Base-by-base conservation (phyloP, 2,888 invertebrate species). In the Amphiduros pacificus region DNA sequence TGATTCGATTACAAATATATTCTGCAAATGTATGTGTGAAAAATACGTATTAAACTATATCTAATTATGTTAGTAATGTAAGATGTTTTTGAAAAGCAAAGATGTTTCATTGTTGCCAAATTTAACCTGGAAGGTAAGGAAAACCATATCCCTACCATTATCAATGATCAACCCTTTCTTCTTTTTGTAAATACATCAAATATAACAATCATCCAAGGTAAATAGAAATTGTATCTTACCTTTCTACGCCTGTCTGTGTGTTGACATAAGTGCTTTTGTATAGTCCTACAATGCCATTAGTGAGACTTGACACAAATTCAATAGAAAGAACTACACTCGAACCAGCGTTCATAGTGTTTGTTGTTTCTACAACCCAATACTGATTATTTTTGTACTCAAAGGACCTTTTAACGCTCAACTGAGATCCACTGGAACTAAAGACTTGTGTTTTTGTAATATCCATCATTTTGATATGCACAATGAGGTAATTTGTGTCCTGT, bases 241-340 rank as follows among this genome's bases (percentile, higher is more conserved):
- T 76, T 49, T 67, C 70, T 55, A 74, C 59, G 1, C 71, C 72
- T 0, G 76, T 79, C 4, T 63, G 52, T 1, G 73, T 73, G 55
- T 80, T 76, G 14, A 73, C 63, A 67, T 91, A 88, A 4, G 84
- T 85, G 63, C 91, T 91, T 68, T 86, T 86, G 78, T 91, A 92
- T 60, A 91, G 85, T 4, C 91, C 91, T 59, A 89, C 88, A 73
- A 91, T 89, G 67, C 88, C 87, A 65, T 87, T 85, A 27, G 86
- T 87, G 76, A 90, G 84, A 65, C 85, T 85, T 0, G 91, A 91
- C 64, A 82, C 81, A 74, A 89, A 92, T 40, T 87, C 81, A 50
- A 91, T 85, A 48, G 81, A 75, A n/a, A 91, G 76, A 17, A 82
- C 51, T 20, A 76, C 72, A 5, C 53, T 63, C 1, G 61, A 62